Conservation (phyloP, 2,113 vertebrate genomes). For the Thunnus maccoyii region DNA sequence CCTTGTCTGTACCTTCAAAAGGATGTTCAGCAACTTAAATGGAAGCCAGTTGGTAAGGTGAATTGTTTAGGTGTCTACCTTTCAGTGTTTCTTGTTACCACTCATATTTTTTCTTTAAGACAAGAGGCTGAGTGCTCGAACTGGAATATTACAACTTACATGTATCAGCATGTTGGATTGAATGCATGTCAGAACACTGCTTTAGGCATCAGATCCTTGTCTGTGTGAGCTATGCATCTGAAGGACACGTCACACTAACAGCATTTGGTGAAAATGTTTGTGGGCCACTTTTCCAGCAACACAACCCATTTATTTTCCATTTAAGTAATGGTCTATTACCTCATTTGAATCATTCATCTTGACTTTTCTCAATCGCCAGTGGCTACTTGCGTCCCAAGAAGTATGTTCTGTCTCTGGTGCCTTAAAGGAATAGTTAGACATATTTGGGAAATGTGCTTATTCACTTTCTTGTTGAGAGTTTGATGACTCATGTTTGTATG, state of each 20-base stretch:
- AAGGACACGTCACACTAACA: slow-evolving; percentile 11
- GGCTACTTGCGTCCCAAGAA: too few relatives aligned
- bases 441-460: too few relatives aligned
- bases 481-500: too few relatives aligned
- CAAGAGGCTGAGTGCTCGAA: neutral
- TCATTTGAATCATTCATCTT: neutral
- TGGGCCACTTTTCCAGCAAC: neutral
- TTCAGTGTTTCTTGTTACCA: slow-evolving; percentile 3
- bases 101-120: neutral
- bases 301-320: neutral
- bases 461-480: too few relatives aligned
- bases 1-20: neutral
- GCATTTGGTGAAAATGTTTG: neutral
- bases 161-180: neutral
- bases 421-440: too few relatives aligned
- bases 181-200: neutral
- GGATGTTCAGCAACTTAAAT: slow-evolving; percentile 8
- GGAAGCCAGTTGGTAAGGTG: slow-evolving; percentile 17
- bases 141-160: neutral
- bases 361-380: too few relatives aligned
- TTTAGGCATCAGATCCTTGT: neutral
- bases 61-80: slow-evolving; percentile 23
- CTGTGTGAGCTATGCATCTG: neutral
- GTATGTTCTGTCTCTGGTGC: too few relatives aligned
- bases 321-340: neutral